A percentile compares a stretch with the other conserved stretches of the same genome.
phyloP scores from a whole-genome alignment of 2,888 invertebrate genomes.

The Leptopilina drosophilae region DNA sequence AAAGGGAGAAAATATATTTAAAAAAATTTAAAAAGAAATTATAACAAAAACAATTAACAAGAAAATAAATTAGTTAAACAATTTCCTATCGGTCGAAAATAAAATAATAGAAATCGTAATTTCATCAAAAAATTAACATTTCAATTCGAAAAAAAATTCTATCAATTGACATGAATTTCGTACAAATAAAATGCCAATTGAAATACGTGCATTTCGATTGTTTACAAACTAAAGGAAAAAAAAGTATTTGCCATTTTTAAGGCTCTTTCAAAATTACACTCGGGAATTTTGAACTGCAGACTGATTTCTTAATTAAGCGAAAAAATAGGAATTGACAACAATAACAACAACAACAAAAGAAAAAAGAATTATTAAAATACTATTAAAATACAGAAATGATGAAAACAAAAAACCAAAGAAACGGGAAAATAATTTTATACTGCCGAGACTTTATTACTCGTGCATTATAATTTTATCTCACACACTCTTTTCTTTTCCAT shows the following conservation, averaged over 20 bases:
- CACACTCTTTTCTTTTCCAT: constrained; percentile 43
- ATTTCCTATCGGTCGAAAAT: too few species aligned
- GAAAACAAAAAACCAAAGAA: constrained; percentile 23
- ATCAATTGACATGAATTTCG: too few species aligned
- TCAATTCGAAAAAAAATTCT: too few species aligned
- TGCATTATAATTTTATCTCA: constrained; percentile 47
- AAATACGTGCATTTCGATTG: background rate
- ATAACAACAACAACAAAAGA: too few species aligned
- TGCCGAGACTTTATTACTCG: constrained; percentile 40
- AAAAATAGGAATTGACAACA: background rate
- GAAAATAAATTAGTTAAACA: too few species aligned
- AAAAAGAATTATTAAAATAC: background rate
- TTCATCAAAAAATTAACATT: too few species aligned
- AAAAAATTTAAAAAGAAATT: too few species aligned
- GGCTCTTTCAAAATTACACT: background rate
- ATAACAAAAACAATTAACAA: too few species aligned
- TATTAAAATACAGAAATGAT: constrained; percentile 6
- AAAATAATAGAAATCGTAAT: too few species aligned
- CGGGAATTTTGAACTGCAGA: constrained; percentile 6
- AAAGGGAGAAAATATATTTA: too few species aligned
- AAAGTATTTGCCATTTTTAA: background rate
- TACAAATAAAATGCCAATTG: background rate
- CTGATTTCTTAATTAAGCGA: background rate
- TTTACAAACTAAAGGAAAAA: background rate
- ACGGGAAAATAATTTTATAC: constrained; percentile 11